These are phyloP conservation scores for Morone chrysops DNA, from an alignment of 2,113 vertebrate genomes.

Conservation along the genomic window DNA sequence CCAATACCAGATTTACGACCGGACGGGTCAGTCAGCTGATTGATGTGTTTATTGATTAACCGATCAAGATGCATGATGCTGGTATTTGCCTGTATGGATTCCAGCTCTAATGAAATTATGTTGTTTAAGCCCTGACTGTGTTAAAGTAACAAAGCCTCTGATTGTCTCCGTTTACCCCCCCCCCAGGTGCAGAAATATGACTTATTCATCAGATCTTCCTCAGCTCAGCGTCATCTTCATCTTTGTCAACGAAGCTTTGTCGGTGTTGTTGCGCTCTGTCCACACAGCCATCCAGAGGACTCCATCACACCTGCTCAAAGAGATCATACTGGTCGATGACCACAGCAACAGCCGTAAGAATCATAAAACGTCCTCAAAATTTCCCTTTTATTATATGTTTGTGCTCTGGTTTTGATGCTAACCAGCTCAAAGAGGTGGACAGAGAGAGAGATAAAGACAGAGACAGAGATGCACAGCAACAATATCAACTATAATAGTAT, in stretches of 20 bases:
- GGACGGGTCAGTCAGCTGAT: constrained; percentile 84
- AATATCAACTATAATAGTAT: no score
- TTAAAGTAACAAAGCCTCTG: background rate
- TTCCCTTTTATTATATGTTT: no score
- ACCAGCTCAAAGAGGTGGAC: no score
- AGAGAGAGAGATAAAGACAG: no score
- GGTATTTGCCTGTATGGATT: background rate
- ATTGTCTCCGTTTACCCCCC: background rate
- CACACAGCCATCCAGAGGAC: constrained; percentile 92
- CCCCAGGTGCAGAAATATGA: constrained; percentile 93
- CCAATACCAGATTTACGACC: constrained; percentile 92
- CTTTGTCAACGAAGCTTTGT: constrained; percentile 95
- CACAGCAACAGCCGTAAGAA: constrained; percentile 92
- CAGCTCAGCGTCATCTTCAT: constrained; percentile 97
- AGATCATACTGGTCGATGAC: constrained; percentile 96
- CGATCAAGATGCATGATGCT: background rate
- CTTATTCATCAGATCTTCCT: constrained; percentile 90
- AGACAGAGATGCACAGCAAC: no score
- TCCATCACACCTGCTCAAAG: constrained; percentile 92
- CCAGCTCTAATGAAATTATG: background rate
- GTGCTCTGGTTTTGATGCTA: no score
- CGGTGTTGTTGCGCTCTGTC: constrained; percentile 93
- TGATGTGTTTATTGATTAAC: background rate
- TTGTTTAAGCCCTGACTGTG: background rate
- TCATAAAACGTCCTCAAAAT: no score